Evolutionary conservation across 2,797 vertebrate genomes (phyloP), one percentile per base, ranked within the genome.

Genomic region (Pipistrellus pipistrellus): DNA sequence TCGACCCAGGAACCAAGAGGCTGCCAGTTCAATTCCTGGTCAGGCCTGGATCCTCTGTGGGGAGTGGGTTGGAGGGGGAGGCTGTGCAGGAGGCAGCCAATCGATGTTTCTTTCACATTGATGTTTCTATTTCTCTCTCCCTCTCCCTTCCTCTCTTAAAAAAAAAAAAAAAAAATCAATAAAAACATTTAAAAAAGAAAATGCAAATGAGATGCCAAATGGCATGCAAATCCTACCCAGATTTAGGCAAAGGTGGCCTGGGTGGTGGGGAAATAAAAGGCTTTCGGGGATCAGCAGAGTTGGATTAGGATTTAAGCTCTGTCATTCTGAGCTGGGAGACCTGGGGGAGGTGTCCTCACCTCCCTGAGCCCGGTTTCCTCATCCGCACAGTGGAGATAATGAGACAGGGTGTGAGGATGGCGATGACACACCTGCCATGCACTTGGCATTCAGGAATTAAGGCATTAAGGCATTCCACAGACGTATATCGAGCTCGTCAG

Each of bases 131-230:
- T 13, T 27, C 57, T 13, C 57, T 62, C 25, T 13, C 57, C 57
- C 25, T 41, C 38, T 38, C 38, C 38, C 38, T 38, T 38, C 38
- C 38, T 38, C 38, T 41, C 38, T 57, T 25, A 57, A 57, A 10
- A 27, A 59, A 59, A 27, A 59, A 27, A 59, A n/a, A 27, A 4
- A 27, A 59, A 59, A 59, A 25, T 12, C 57, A 27, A 59, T 59
- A 59, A 27, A 59, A 27, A 27, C 4, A 62, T 30, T 59, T 59
- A 1, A 14, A 30, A 62, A 30, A 62, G 62, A 90, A 95, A 64
- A 91, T 76, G 62, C 85, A 95, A 87, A 89, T 41, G 81, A 95
- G 72, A 66, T 59, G 46, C 30, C 68, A 59, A 78, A 68, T 21
- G 1, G 57, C 25, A 35, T 48, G 68, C 8, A 55, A 90, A 84